phyloP scores from a whole-genome alignment of 2,113 vertebrate species.

The Neogobius melanostomus region DNA sequence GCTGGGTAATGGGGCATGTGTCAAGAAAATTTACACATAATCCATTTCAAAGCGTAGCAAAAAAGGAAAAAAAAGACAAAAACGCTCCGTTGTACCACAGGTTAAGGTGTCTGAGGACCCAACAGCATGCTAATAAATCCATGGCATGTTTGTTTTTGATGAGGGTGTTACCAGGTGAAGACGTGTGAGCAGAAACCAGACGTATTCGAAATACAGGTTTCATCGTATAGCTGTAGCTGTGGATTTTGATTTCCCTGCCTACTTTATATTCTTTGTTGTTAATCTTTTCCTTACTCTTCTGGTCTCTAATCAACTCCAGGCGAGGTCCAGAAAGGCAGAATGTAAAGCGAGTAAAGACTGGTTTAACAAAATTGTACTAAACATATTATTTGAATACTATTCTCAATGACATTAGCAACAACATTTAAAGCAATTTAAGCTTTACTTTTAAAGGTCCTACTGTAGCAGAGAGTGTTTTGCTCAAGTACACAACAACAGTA shows the following conservation, averaged over 20 bases:
- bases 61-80: no score
- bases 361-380: no score
- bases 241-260: neutral
- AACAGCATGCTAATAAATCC: no score
- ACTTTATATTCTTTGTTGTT: neutral
- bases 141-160: no score
- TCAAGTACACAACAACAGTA: neutral
- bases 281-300: neutral
- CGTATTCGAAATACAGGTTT: neutral
- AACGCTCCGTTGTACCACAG: no score
- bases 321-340: neutral
- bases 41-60: no score
- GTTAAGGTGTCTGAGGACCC: no score
- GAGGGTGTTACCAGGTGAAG: neutral
- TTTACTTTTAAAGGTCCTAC: neutral
- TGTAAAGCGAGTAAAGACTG: no score
- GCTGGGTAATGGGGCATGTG: neutral
- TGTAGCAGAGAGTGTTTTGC: neutral
- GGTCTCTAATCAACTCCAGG: neutral
- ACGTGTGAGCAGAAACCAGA: constrained; percentile 1
- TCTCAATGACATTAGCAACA: no score
- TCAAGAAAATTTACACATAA: neutral
- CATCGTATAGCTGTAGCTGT: neutral
- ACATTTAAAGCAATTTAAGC: neutral
- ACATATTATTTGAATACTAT: no score